Conservation (phyloP, 1,140 invertebrate species). For the Temnothorax nylanderi region DNA sequence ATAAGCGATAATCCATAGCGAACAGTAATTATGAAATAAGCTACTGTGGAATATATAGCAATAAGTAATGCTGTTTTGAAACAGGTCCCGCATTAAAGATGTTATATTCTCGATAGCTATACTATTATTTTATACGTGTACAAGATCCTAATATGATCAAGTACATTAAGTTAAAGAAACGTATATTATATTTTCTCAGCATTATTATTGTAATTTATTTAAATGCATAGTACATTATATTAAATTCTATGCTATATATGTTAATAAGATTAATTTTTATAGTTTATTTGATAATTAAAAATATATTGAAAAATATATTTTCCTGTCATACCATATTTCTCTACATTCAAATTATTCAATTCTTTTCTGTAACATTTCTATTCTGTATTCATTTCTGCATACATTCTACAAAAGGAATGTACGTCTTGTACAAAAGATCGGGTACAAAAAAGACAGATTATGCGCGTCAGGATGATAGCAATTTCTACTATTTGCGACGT, state of each 20-base stretch:
- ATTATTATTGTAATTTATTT: not conserved
- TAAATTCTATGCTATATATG: not conserved
- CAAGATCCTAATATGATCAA: not conserved
- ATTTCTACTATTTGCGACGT: conserved; percentile 33
- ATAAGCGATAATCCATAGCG: conserved; percentile 39
- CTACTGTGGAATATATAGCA: conserved; percentile 8
- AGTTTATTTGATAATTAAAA: not conserved
- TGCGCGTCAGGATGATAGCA: conserved; percentile 3
- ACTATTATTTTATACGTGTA: not conserved
- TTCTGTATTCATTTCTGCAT: not conserved
- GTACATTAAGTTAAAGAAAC: not conserved
- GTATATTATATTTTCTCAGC: not conserved
- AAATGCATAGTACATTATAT: not conserved
- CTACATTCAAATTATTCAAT: not conserved
- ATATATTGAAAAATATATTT: not conserved
- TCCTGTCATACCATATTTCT: not conserved
- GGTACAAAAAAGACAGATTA: not conserved
- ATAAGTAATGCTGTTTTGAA: conserved; percentile 14
- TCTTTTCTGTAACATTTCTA: not conserved
- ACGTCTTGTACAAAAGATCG: not conserved
- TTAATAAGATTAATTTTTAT: not conserved
- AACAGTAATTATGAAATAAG: conserved; percentile 13
- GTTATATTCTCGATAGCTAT: not conserved
- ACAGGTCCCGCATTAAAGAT: conserved; percentile 14
- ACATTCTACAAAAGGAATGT: not conserved